phyloP scores from a whole-genome alignment of 2,797 vertebrate species.

The Melanotaenia pygmaea region DNA sequence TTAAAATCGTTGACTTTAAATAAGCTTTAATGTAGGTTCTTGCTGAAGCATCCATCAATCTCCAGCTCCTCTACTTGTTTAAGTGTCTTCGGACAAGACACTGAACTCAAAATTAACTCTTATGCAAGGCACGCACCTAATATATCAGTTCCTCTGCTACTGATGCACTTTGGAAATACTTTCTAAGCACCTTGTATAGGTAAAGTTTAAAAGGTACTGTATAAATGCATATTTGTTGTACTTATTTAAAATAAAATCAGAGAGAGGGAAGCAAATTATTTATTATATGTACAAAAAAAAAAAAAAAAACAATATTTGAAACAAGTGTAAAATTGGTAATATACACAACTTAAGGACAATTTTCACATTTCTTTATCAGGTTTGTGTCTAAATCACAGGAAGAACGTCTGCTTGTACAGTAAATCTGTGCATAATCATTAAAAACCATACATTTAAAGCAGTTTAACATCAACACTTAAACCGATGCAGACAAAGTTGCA shows the following conservation, averaged over 20 bases:
- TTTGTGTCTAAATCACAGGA: constrained; percentile 13
- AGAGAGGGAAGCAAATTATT: constrained; percentile 48
- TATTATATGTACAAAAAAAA: constrained; percentile 55
- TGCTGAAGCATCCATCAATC: too few relatives aligned
- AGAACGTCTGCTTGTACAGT: background rate
- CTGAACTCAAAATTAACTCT: background rate
- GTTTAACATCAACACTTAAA: constrained; percentile 14
- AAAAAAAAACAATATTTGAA: constrained; percentile 30
- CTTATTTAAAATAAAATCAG: background rate
- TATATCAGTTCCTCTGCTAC: background rate
- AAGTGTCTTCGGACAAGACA: background rate
- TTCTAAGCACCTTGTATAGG: background rate
- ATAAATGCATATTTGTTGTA: background rate
- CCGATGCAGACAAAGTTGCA: constrained; percentile 11
- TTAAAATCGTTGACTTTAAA: too few relatives aligned
- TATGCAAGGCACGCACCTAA: background rate
- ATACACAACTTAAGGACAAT: constrained; percentile 29
- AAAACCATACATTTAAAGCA: constrained; percentile 11
- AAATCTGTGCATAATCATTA: background rate
- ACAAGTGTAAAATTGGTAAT: constrained; percentile 29
- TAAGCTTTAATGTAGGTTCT: too few relatives aligned
- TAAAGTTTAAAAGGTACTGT: background rate
- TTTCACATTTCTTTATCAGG: constrained; percentile 41
- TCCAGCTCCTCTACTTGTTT: too few relatives aligned
- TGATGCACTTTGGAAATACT: background rate